phyloP scores from a whole-genome alignment of 2,888 invertebrate genomes.

The Uloborus plumipes region DNA sequence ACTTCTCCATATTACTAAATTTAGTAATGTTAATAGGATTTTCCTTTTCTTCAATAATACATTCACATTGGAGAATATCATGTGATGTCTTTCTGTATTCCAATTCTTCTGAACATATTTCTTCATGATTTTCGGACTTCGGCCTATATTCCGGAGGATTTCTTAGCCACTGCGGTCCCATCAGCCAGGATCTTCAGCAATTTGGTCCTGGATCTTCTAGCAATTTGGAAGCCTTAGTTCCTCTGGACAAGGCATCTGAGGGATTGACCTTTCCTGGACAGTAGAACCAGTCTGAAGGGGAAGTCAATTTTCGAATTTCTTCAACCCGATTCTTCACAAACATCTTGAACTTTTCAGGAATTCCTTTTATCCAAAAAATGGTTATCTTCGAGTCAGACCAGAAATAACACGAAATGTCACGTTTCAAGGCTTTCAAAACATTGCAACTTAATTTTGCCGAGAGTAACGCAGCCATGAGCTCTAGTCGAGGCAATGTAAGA shows the following conservation, averaged over 20 bases:
- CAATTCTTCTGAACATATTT: background rate
- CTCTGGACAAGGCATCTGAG: constrained; percentile 68
- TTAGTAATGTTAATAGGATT: no score
- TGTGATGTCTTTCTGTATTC: no score
- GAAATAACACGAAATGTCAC: no score
- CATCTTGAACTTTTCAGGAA: background rate
- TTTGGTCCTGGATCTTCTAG: background rate
- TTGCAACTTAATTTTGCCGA: constrained; percentile 9
- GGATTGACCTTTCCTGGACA: constrained; percentile 67
- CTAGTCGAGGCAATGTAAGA: background rate
- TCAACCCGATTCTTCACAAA: background rate
- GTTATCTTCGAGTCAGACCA: constrained; percentile 6
- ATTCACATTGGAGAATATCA: no score
- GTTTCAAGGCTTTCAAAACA: background rate
- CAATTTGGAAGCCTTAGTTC: constrained; percentile 60
- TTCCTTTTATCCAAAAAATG: constrained; percentile 2
- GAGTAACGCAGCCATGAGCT: constrained; percentile 1
- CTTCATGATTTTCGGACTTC: background rate
- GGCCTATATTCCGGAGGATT: background rate
- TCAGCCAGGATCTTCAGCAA: no score
- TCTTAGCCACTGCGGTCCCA: constrained; percentile 56
- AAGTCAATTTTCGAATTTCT: background rate
- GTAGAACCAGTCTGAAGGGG: background rate
- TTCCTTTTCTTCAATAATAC: no score
- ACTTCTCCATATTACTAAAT: background rate